Evolutionary conservation across 2,888 invertebrate species (phyloP), one percentile per base, ranked within the genome.

Genomic region (Bellardia pandia): DNA sequence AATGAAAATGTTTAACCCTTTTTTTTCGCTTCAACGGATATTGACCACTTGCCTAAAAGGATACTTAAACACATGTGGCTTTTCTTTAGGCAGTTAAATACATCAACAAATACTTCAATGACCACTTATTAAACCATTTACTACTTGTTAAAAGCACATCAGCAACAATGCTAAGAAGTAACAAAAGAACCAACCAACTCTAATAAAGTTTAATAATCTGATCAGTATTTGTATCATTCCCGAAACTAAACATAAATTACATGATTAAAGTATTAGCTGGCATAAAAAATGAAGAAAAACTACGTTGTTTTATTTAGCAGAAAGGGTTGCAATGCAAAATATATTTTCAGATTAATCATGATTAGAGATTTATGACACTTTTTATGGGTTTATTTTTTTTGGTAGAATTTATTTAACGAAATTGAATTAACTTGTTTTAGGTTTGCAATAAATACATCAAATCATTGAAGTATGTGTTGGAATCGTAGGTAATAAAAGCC

Each of bases 41-140:
- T 40, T 75, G 85, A 69, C 87, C 85, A 71, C 68, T 74, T 75
- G 64, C 33, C 33, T 77, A 45, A 60, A 78, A 66, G 62, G 48
- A 74, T 56, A 77, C 81, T 85, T 85, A 58, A 78, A 51, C 81
- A 84, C 79, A 86, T 82, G 85, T 82, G 77, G 72, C 71, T 58
- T 82, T 80, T 86, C 23, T 60, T 1, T 45, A 56, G 74, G 68
- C 81, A 58, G 60, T 30, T 68, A 74, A 42, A 75, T 16, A 2
- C 48, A 74, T 51, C 45, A 74, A 60, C 33, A 30, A 68, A 23
- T 62, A 53, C 68, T 75, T 69, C 66, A 75, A n/a, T 86, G 84
- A 84, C 80, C 86, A 77, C 84, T 86, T 86, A 79, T 77, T 72
- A 45, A 72, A 80, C 68, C 77, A 80, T 84, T 86, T 80, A 76